Base-by-base conservation (phyloP, 2,113 vertebrate genomes). In the Rhinopomastus cyanomelas region DNA sequence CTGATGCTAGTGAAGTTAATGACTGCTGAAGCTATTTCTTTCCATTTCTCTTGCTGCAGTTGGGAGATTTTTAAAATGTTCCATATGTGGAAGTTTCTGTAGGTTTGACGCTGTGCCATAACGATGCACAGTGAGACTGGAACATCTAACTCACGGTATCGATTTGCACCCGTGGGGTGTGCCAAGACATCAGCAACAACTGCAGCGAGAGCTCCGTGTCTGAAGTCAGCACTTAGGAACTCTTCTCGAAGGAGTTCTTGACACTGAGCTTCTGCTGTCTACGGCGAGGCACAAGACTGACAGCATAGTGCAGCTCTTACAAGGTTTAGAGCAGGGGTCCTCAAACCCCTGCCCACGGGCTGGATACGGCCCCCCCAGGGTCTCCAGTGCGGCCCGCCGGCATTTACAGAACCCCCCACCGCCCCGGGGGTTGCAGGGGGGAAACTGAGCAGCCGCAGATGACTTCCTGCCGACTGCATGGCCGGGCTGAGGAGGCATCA, bases 281-380 rank as follows among this genome's bases (percentile, higher is more conserved):
- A 71, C 87, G 67, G 88, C 81, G 48, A 49, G 46, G 36, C 74
- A 68, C 8, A 62, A 55, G 86, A 75, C 55, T 53, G 80, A 29
- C 74, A 91, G 91, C 94, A 96, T 88, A 81, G 88, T 96, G 86
- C 94, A 93, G 62, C 77, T 94, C 94, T 95, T 95, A 95, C 1
- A 3, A 81, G 82, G 71, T 59, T 75, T 82, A 67, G 89, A 80
- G 67, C n/a, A n/a, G n/a, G n/a, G n/a, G n/a, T n/a, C n/a, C n/a
- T n/a, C n/a, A n/a, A n/a, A n/a, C n/a, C n/a, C n/a, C n/a, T n/a
- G n/a, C n/a, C n/a, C n/a, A n/a, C n/a, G n/a, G n/a, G n/a, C n/a
- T n/a, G n/a, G n/a, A n/a, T n/a, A n/a, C n/a, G n/a, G n/a, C n/a
- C n/a, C n/a, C n/a, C n/a, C n/a, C n/a, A n/a, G n/a, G n/a, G n/a